These are phyloP conservation scores for Gopherus evgoodei DNA, from an alignment of 2,113 vertebrate genomes.

Conservation along the genomic window DNA sequence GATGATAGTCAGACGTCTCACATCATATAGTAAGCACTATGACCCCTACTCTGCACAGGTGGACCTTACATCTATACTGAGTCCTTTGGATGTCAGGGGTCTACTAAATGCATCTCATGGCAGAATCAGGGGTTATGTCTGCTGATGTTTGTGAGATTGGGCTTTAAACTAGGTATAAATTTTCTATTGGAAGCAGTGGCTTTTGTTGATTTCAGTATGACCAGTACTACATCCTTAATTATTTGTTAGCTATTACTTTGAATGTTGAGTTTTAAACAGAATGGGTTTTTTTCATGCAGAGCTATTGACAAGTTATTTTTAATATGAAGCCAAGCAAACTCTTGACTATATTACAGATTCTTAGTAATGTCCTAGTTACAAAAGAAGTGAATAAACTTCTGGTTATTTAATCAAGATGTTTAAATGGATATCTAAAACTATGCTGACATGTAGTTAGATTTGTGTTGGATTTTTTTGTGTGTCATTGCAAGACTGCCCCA, in stretches of 20 bases:
- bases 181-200: background rate
- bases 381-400: background rate
- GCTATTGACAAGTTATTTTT: background rate
- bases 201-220: background rate
- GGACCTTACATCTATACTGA: background rate
- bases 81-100: background rate
- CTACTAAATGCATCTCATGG: background rate
- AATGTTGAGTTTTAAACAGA: background rate
- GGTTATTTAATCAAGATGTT: background rate
- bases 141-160: background rate
- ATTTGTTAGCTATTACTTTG: background rate
- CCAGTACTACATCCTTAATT: background rate
- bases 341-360: background rate
- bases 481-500: background rate
- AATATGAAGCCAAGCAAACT: background rate
- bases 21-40: background rate
- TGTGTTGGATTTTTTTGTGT: background rate
- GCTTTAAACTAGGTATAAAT: background rate
- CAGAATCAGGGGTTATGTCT: fast-evolving
- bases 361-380: background rate
- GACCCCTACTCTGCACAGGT: background rate
- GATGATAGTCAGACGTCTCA: background rate
- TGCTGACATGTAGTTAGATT: background rate
- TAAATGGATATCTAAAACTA: background rate
- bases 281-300: background rate